Base-by-base conservation (phyloP, 2,888 invertebrate species). In the Prosopocoilus inquinatus region DNA sequence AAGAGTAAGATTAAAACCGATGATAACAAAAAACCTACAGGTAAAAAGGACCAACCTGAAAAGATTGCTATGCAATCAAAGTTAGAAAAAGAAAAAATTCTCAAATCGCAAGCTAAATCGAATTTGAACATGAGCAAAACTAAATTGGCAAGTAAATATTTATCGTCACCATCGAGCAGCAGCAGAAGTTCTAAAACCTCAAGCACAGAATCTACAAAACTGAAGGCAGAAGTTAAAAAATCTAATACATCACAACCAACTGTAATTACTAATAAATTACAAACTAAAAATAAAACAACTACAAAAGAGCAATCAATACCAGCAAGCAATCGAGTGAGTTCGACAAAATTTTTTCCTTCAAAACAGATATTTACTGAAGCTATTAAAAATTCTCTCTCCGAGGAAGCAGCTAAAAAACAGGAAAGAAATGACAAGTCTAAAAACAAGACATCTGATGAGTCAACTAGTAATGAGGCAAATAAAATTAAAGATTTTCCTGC, bases 291-390 rank as follows among this genome's bases (percentile, higher is more conserved):
- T 16, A 46, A 8, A 47, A n/a, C 28, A 11, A 41, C 12, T 41
- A 41, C 41, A n/a, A 41, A 41, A 41, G 3, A 9, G 39, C 11
- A 53, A n/a, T 41, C 47, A 33, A 41, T 48, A 52, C 69, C 20
- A 71, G 67, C 51, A 47, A 34, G 39, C 47, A 67, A 72, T 5
- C 20, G 20, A 64, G 69, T 75, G 15, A 65, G 67, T 20, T 75
- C 71, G 60, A 66, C 72, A 9, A 71, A 75, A 64, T 77, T 67
- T 68, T 76, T 75, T 63, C 76, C 76, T n/a, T 70, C 65, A 44
- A 75, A 74, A 64, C 65, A 65, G 55, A 67, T 75, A 61, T 73
- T 71, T 53, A 60, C 70, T 28, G 70, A 74, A 52, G 72, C 70
- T 16, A 59, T 73, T 2, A 70, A 67, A 57, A 28, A 9, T 2